These are phyloP conservation scores for Venusia cambrica DNA, from an alignment of 2,888 invertebrate species.

Conservation along the genomic window DNA sequence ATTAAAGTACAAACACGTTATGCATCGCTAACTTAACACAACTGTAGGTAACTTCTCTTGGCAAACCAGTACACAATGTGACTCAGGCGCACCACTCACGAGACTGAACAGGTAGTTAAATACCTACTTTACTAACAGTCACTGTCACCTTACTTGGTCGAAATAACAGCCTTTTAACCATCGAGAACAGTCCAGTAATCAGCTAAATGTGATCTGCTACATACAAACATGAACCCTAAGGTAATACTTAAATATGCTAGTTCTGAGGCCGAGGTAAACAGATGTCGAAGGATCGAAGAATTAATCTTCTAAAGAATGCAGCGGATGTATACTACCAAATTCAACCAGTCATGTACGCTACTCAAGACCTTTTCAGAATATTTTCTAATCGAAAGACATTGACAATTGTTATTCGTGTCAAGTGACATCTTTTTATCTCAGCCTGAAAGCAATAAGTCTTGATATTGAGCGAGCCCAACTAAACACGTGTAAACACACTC, in stretches of 20 bases:
- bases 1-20: slow-evolving; percentile 82
- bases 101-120: slow-evolving; percentile 50
- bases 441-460: slow-evolving; percentile 73
- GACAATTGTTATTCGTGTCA: slow-evolving; percentile 3
- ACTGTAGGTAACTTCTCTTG: slow-evolving; percentile 81
- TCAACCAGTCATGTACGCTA: too few relatives aligned
- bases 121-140: slow-evolving; percentile 48
- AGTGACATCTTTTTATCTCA: slow-evolving; percentile 15
- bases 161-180: slow-evolving; percentile 68
- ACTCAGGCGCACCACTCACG: slow-evolving; percentile 77
- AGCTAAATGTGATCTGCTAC: slow-evolving; percentile 70
- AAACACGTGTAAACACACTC: slow-evolving; percentile 70
- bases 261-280: slow-evolving; percentile 34
- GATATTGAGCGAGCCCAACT: slow-evolving; percentile 78
- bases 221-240: slow-evolving; percentile 64
- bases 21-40: slow-evolving; percentile 80
- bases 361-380: too few relatives aligned
- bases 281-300: slow-evolving; percentile 17
- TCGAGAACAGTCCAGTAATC: slow-evolving; percentile 68
- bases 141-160: slow-evolving; percentile 64
- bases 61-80: slow-evolving; percentile 75
- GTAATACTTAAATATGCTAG: slow-evolving; percentile 72
- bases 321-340: too few relatives aligned
- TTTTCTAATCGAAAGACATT: not conserved
- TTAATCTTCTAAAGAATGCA: too few relatives aligned